Conservation (phyloP, 2,888 invertebrate species). For the Cyclophora albipunctata region DNA sequence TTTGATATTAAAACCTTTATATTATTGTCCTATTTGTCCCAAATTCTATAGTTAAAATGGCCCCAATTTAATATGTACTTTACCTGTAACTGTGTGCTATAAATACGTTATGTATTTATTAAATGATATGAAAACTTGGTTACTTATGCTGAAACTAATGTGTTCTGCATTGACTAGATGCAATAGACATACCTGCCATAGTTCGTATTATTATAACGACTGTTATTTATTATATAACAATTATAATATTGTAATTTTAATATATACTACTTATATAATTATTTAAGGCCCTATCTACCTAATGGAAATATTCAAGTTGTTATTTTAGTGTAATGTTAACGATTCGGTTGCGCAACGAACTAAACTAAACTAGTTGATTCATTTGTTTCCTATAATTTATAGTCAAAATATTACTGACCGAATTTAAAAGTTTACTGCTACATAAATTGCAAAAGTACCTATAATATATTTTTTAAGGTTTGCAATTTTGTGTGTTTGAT, state of each 20-base stretch:
- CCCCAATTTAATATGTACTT: background rate
- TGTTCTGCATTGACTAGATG: constrained; percentile 58
- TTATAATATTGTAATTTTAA: constrained; percentile 2
- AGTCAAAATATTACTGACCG: too few species aligned
- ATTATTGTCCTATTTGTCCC: background rate
- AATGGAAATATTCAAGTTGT: too few species aligned
- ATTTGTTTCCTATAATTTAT: too few species aligned
- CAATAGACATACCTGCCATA: constrained; percentile 57
- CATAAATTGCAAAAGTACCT: too few species aligned
- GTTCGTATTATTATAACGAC: constrained; percentile 29
- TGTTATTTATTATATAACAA: constrained; percentile 13
- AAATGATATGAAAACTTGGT: background rate
- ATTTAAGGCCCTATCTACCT: constrained; percentile 7
- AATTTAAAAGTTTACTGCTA: too few species aligned
- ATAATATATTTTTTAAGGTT: too few species aligned
- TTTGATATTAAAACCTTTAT: too few species aligned
- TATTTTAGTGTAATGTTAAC: background rate
- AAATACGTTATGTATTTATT: background rate
- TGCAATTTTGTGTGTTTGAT: too few species aligned
- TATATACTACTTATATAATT: constrained; percentile 2
- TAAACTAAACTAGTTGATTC: too few species aligned
- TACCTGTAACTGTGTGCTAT: background rate
- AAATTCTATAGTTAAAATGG: background rate
- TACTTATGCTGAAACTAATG: constrained; percentile 39
- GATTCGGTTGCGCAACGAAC: too few species aligned